Conservation (phyloP, 2,113 vertebrate species). For the Tautogolabrus adspersus region DNA sequence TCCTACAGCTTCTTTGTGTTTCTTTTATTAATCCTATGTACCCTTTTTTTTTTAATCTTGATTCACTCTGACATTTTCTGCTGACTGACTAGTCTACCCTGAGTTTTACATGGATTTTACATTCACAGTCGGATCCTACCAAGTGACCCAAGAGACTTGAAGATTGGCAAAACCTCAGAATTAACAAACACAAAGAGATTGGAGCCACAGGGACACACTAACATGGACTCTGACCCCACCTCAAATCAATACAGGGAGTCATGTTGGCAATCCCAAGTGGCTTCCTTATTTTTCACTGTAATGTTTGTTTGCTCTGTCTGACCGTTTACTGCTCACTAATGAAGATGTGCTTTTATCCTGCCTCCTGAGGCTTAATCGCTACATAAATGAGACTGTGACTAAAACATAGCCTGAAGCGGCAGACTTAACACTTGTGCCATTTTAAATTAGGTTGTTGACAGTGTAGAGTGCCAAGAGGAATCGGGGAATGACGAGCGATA, state of each 20-base stretch:
- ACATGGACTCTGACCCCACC: slow-evolving; percentile 49
- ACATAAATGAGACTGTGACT: slow-evolving; percentile 47
- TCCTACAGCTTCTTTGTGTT: slow-evolving; percentile 44
- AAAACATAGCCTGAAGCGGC: slow-evolving; percentile 46
- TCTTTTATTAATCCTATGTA: not conserved
- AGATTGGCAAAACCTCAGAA: slow-evolving; percentile 36
- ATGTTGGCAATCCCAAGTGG: slow-evolving; percentile 20
- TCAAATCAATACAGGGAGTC: slow-evolving; percentile 47
- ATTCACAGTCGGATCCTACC: slow-evolving; percentile 37
- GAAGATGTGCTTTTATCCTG: slow-evolving; percentile 31
- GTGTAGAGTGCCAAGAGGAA: slow-evolving; percentile 2
- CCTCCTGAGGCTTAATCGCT: slow-evolving; percentile 43
- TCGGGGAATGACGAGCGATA: slow-evolving; percentile 17
- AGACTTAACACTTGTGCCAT: slow-evolving; percentile 26
- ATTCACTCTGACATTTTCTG: not conserved
- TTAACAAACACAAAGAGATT: slow-evolving; percentile 29
- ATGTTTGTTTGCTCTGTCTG: slow-evolving; percentile 30
- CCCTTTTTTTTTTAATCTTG: too few species aligned
- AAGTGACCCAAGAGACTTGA: slow-evolving; percentile 40
- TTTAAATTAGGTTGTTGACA: slow-evolving; percentile 49
- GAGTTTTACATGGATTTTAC: slow-evolving; percentile 43
- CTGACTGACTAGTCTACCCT: slow-evolving; percentile 32
- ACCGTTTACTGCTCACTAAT: slow-evolving; percentile 38
- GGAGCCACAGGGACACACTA: slow-evolving; percentile 16
- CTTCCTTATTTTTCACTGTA: slow-evolving; percentile 5